Conservation (phyloP, 2,888 invertebrate species). For the Pyralis farinalis region DNA sequence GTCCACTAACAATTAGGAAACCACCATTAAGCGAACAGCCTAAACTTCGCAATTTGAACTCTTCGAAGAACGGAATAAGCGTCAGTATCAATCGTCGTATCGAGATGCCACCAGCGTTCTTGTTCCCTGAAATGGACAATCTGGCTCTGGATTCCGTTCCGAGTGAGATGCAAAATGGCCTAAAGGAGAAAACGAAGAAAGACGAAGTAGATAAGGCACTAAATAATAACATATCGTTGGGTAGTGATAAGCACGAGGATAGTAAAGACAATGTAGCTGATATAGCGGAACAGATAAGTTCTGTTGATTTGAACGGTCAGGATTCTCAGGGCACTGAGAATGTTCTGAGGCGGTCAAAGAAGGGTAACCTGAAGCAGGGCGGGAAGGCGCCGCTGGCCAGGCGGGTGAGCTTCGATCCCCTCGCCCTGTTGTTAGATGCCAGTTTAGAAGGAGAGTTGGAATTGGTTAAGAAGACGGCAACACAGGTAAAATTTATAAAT, state of each 20-base stretch:
- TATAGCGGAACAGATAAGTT: constrained; percentile 73
- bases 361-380: constrained; percentile 89
- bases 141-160: constrained; percentile 71
- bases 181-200: constrained; percentile 56
- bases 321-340: constrained; percentile 81
- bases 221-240: constrained; percentile 45
- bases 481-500: constrained; percentile 83
- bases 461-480: constrained; percentile 96
- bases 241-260: constrained; percentile 63
- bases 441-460: constrained; percentile 99
- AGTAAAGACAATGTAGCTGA: constrained; percentile 63
- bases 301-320: constrained; percentile 74
- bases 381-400: constrained; percentile 88
- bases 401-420: constrained; percentile 97
- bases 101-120: constrained; percentile 91
- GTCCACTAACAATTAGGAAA: constrained; percentile 91
- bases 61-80: constrained; percentile 81
- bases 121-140: constrained; percentile 88
- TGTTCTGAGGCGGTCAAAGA: constrained; percentile 84
- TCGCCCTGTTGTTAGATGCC: constrained; percentile 97
- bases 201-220: constrained; percentile 70
- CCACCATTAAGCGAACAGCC: constrained; percentile 91
- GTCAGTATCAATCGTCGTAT: constrained; percentile 87
- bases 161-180: constrained; percentile 50
- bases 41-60: constrained; percentile 83